Percentiles rank a stretch among this genome's conserved stretches.
phyloP scores from a whole-genome alignment of 2,113 vertebrate species.

The Azemiops feae region DNA sequence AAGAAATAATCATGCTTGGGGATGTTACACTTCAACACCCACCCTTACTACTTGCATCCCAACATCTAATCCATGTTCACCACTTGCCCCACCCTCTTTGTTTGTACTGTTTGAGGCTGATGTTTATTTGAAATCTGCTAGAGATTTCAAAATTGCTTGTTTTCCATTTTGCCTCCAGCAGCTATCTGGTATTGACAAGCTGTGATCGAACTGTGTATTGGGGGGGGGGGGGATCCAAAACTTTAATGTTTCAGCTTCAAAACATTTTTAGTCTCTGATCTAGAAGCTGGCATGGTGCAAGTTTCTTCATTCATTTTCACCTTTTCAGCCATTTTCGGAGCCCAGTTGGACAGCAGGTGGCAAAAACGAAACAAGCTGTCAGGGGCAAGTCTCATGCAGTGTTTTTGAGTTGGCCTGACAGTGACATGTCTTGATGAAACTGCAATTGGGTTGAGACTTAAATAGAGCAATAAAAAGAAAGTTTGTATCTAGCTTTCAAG shows the following conservation, averaged over 20 bases:
- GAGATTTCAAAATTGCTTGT: background rate
- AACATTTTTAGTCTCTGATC: constrained; percentile 36
- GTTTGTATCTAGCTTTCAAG: constrained; percentile 17
- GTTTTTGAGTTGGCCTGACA: constrained; percentile 7
- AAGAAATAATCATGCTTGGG: background rate
- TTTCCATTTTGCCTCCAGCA: background rate
- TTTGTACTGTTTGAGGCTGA: constrained; percentile 3
- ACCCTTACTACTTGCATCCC: background rate
- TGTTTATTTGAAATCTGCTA: background rate
- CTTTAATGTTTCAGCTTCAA: constrained; percentile 33
- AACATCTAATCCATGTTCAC: background rate
- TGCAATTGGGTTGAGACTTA: constrained; percentile 24
- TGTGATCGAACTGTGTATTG: background rate
- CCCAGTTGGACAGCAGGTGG: constrained; percentile 28
- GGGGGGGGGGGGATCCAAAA: background rate
- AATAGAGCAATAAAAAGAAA: constrained; percentile 16
- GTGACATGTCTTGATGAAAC: background rate
- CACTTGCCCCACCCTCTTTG: background rate
- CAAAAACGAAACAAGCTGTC: constrained; percentile 14
- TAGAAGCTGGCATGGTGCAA: background rate
- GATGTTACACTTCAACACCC: background rate
- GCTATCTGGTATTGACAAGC: background rate
- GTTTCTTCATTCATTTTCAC: constrained; percentile 33
- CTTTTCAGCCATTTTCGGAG: constrained; percentile 21
- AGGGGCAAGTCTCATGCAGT: background rate